Percentiles rank a stretch among this genome's conserved stretches.
Evolutionary conservation across 2,113 vertebrate genomes (phyloP).

Genomic region (Conger conger): DNA sequence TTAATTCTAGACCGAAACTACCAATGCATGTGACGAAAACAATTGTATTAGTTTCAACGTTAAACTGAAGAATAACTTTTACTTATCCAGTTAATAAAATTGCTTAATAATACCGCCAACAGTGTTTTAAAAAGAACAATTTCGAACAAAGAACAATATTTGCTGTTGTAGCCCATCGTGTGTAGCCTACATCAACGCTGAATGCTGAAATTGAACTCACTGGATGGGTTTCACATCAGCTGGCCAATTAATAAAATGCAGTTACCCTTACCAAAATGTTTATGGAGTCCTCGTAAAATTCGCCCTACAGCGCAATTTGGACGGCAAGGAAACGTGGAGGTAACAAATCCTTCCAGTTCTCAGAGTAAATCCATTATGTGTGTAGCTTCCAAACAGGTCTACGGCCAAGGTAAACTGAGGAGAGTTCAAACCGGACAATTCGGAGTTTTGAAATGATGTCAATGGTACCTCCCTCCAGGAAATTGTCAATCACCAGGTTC

Average conservation of each 20-base stretch:
- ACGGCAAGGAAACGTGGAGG: background rate
- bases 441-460: conserved; percentile 52
- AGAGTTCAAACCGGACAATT: conserved; percentile 10
- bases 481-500: conserved; percentile 79
- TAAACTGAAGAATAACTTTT: no score
- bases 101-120: no score
- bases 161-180: background rate
- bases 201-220: background rate
- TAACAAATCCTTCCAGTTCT: background rate
- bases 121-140: no score
- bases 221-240: background rate
- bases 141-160: background rate
- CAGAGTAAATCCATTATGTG: conserved; percentile 17
- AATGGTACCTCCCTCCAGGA: conserved; percentile 76
- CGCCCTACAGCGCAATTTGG: background rate
- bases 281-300: background rate
- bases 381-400: background rate
- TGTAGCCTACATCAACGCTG: background rate
- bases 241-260: background rate
- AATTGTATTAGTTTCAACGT: no score
- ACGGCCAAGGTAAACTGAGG: conserved; percentile 18
- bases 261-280: background rate
- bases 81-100: no score
- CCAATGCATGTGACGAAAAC: no score
- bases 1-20: no score